Evolutionary conservation across 2,888 invertebrate species (phyloP).

Genomic region (Sclerodermus sp.): DNA sequence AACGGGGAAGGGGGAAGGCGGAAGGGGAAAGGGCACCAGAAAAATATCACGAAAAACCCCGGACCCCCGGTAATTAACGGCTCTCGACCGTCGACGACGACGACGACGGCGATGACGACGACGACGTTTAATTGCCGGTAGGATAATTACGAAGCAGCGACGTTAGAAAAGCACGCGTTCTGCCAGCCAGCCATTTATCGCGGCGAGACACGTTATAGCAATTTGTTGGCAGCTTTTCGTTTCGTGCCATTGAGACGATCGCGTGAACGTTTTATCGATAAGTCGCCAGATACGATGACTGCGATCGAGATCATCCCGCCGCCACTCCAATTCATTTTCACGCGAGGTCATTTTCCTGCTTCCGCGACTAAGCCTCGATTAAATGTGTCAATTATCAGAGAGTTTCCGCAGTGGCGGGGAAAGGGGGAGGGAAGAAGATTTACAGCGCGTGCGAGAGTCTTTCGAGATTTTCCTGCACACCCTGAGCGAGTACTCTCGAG

Average conservation of each 20-base stretch:
- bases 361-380: too few species aligned
- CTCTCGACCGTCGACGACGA: too few species aligned
- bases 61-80: slow-evolving; percentile 15
- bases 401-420: too few species aligned
- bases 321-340: slow-evolving; percentile 17
- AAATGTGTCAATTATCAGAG: too few species aligned
- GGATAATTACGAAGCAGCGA: too few species aligned
- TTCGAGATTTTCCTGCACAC: too few species aligned
- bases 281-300: neutral
- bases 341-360: neutral
- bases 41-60: slow-evolving; percentile 22
- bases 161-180: neutral
- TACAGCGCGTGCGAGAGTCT: too few species aligned
- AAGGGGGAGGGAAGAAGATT: too few species aligned
- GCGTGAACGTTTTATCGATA: slow-evolving; percentile 20
- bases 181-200: slow-evolving; percentile 9
- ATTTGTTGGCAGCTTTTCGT: slow-evolving; percentile 19
- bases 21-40: slow-evolving; percentile 6
- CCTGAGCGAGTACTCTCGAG: too few species aligned
- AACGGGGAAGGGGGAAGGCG: neutral
- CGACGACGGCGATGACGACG: too few species aligned
- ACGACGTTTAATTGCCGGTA: too few species aligned
- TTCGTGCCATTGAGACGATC: slow-evolving; percentile 23
- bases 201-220: slow-evolving; percentile 21
- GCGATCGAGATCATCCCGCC: neutral